phyloP scores from a whole-genome alignment of 2,113 vertebrate genomes.

The Mystacornis crossleyi region DNA sequence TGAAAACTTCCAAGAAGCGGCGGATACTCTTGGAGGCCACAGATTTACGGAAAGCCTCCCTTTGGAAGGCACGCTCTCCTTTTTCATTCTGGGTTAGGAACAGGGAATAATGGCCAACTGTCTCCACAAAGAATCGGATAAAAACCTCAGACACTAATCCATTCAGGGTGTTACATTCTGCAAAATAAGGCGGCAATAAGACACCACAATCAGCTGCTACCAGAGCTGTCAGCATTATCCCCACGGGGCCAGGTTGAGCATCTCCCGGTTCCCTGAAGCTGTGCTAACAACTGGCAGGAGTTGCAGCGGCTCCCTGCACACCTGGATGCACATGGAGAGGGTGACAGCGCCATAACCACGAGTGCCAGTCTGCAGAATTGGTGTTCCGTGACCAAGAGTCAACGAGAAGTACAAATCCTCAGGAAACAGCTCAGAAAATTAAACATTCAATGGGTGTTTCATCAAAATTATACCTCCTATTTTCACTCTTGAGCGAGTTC shows the following conservation, averaged over 20 bases:
- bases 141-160: slow-evolving; percentile 97
- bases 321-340: not conserved
- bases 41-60: slow-evolving; percentile 96
- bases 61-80: slow-evolving; percentile 91
- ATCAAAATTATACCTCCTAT: not conserved
- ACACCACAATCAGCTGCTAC: slow-evolving; percentile 26
- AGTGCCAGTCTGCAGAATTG: not conserved
- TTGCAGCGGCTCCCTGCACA: not conserved
- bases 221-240: not conserved
- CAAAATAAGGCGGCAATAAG: slow-evolving; percentile 55
- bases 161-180: slow-evolving; percentile 95
- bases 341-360: not conserved
- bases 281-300: not conserved
- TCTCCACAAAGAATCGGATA: slow-evolving; percentile 98
- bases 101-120: slow-evolving; percentile 95
- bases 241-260: not conserved
- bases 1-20: slow-evolving; percentile 97
- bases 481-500: not conserved
- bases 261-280: not conserved
- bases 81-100: slow-evolving; percentile 94
- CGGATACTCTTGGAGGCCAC: slow-evolving; percentile 98
- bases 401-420: not conserved
- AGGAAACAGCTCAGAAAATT: not conserved
- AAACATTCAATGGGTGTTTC: not conserved
- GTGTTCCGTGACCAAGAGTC: not conserved